Conservation (phyloP, 2,113 vertebrate genomes). For the Engraulis encrasicolus region DNA sequence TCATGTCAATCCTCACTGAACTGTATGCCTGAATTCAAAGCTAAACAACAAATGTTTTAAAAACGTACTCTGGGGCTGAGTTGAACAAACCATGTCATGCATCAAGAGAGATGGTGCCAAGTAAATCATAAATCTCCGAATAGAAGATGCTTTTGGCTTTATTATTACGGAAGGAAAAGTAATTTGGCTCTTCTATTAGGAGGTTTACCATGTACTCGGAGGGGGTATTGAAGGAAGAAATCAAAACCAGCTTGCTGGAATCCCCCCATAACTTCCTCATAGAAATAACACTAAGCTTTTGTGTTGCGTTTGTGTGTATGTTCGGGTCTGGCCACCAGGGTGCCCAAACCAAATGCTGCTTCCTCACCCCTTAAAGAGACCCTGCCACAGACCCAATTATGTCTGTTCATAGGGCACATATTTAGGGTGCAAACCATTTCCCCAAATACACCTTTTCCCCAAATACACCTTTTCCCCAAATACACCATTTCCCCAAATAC, state of each 20-base stretch:
- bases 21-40: background rate
- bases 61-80: background rate
- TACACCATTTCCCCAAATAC: no score
- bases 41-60: background rate
- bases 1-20: background rate
- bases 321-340: background rate
- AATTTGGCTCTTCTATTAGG: no score
- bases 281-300: background rate
- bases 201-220: no score
- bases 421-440: no score
- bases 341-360: background rate
- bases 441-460: no score
- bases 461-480: no score
- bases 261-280: background rate
- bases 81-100: background rate
- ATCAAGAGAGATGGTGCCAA: background rate
- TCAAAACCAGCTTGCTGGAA: no score
- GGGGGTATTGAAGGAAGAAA: no score
- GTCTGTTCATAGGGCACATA: background rate
- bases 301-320: no score
- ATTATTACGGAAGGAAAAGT: no score
- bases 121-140: no score
- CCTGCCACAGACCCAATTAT: background rate
- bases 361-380: background rate
- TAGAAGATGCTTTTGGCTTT: no score